Evolutionary conservation across 2,113 vertebrate species (phyloP), one percentile per base, ranked within the genome.

Genomic region (Psammodynastes pulverulentus): DNA sequence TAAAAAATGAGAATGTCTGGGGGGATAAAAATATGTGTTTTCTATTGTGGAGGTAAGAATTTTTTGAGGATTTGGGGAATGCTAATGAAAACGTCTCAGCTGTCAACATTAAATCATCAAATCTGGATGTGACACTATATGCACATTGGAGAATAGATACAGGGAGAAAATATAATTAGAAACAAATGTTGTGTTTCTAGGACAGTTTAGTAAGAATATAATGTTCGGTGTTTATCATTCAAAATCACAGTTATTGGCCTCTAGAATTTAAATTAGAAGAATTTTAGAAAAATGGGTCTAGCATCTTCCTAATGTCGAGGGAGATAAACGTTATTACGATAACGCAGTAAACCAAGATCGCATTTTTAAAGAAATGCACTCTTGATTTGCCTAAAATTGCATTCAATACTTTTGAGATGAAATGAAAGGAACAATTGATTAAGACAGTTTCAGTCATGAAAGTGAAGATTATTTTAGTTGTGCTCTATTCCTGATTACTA

Each of bases 1-100:
- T 54, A 23, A 23, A 39, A 90, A 94, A 29, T 94, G 94, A 96
- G 94, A 96, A 95, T 95, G 93, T 95, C 93, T 94, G 95, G 94
- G 53, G 9, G 26, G 19, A 5, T 0, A 10, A 95, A 94, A 95
- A 90, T 96, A 72, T 21, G 34, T 72, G 79, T 43, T 91, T 86
- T 94, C 95, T 95, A 94, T 94, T 92, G 91, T 90, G 90, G 94
- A 95, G 51, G 88, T 95, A 91, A 93, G 94, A 95, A 92, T 94
- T 87, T 24, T 94, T 85, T 88, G 91, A 93, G 88, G 94, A 94
- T 23, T 84, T 52, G 94, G 90, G 92, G 90, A 93, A 92, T 84
- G 91, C 88, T 90, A 39, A 91, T 48, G 48, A 54, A 93, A 39
- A 13, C 86, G 19, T 94, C 88, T 92, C 15, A 93, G 46, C 10